phyloP scores from a whole-genome alignment of 2,888 invertebrate species.

The Micoletzkya japonica region DNA sequence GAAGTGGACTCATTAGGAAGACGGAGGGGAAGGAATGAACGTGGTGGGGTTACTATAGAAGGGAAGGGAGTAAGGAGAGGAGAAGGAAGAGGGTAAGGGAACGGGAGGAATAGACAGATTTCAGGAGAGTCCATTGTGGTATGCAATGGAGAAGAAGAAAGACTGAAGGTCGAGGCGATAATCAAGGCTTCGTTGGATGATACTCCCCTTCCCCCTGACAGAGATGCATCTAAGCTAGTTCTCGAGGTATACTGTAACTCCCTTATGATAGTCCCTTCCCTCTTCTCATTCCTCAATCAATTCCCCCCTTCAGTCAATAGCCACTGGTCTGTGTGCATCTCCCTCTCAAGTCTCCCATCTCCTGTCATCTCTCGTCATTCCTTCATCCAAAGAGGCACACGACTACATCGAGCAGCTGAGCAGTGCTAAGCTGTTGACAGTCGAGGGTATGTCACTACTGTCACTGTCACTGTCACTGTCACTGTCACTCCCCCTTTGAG shows the following conservation, averaged over 20 bases:
- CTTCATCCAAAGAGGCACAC: conserved; percentile 26
- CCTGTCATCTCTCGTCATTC: conserved; percentile 26
- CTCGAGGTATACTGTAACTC: conserved; percentile 11
- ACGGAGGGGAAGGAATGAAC: neutral
- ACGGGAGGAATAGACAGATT: conserved; percentile 27
- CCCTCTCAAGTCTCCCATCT: conserved; percentile 26
- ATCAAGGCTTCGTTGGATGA: neutral
- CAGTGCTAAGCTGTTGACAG: conserved; percentile 1
- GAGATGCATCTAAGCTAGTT: conserved; percentile 27
- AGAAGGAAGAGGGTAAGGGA: conserved; percentile 26
- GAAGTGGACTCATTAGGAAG: conserved; percentile 6
- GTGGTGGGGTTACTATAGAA: too few species aligned
- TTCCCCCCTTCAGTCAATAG: conserved; percentile 10
- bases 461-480: neutral
- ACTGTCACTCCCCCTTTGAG: neutral
- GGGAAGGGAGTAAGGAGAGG: conserved; percentile 1
- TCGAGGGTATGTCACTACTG: neutral
- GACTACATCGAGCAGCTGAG: conserved; percentile 15
- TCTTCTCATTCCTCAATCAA: neutral
- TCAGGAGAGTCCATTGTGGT: conserved; percentile 26
- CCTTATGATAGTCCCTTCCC: neutral
- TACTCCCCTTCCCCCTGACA: neutral
- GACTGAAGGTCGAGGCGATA: conserved; percentile 12
- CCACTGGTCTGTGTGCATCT: conserved; percentile 11
- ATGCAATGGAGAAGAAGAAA: too few species aligned